These are phyloP conservation scores for Aphaenogaster ashmeadi DNA, from an alignment of 1,140 invertebrate genomes.

Conservation along the genomic window DNA sequence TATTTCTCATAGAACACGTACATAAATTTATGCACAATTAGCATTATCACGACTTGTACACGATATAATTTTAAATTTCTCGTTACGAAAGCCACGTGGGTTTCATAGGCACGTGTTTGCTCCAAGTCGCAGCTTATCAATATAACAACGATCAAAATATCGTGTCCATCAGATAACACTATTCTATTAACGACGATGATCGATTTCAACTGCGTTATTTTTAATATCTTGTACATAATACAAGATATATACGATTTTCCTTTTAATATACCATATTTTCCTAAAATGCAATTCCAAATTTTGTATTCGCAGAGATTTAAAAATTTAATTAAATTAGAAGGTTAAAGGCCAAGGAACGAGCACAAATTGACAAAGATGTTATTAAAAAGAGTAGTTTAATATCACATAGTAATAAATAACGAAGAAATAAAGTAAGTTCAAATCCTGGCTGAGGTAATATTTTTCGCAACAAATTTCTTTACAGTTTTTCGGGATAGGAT, in stretches of 20 bases:
- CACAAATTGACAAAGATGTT: too few species aligned
- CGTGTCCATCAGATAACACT: neutral
- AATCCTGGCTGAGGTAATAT: too few species aligned
- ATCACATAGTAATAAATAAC: too few species aligned
- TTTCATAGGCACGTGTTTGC: neutral
- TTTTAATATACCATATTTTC: neutral
- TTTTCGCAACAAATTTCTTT: too few species aligned
- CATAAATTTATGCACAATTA: neutral
- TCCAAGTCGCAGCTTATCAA: neutral
- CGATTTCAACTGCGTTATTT: neutral
- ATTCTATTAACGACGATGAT: conserved; percentile 20
- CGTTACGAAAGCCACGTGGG: conserved; percentile 4
- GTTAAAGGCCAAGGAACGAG: too few species aligned
- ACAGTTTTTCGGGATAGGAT: too few species aligned
- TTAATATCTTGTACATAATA: neutral
- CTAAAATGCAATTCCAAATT: neutral
- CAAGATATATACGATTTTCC: neutral
- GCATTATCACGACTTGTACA: neutral
- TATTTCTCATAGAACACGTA: neutral
- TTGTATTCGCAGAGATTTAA: neutral
- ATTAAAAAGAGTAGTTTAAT: too few species aligned
- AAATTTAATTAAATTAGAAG: neutral
- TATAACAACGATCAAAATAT: conserved; percentile 10
- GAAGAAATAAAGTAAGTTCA: too few species aligned
- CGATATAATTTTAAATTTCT: conserved; percentile 6